phyloP scores from a whole-genome alignment of 2,113 vertebrate genomes.

The Tyto alba region DNA sequence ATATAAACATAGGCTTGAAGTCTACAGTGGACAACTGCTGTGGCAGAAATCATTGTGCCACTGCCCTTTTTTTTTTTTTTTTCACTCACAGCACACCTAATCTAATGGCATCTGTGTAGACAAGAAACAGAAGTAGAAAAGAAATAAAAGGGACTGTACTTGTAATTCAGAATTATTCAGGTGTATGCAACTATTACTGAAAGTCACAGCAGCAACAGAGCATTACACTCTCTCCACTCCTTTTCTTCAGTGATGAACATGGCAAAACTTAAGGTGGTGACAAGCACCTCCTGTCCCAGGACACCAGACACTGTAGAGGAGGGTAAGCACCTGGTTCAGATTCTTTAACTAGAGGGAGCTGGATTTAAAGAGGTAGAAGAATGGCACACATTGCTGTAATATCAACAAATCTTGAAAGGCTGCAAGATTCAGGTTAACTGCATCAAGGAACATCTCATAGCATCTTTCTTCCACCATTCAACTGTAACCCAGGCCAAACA shows the following conservation, averaged over 20 bases:
- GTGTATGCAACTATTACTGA: not conserved
- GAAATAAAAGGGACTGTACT: not conserved
- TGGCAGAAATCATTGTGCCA: not conserved
- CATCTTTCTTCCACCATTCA: not conserved
- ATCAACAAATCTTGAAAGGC: not conserved
- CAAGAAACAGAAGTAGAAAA: not conserved
- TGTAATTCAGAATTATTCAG: not conserved
- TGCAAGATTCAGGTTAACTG: not conserved
- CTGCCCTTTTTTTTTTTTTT: not conserved
- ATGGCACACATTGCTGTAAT: rapidly evolving
- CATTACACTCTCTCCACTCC: not conserved
- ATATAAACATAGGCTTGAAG: not conserved
- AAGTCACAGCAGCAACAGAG: not conserved
- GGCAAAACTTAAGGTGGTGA: not conserved
- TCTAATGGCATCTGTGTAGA: rapidly evolving
- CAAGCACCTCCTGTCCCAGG: not conserved
- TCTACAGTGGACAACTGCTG: not conserved
- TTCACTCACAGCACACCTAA: not conserved
- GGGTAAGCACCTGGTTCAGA: not conserved
- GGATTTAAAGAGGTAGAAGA: not conserved
- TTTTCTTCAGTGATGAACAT: not conserved
- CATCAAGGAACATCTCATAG: not conserved
- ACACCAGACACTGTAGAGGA: not conserved
- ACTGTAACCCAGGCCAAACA: not conserved
- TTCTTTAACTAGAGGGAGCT: not conserved